Evolutionary conservation across 2,888 invertebrate species (phyloP), one percentile per base, ranked within the genome.

Genomic region (Oegoconia quadripuncta): DNA sequence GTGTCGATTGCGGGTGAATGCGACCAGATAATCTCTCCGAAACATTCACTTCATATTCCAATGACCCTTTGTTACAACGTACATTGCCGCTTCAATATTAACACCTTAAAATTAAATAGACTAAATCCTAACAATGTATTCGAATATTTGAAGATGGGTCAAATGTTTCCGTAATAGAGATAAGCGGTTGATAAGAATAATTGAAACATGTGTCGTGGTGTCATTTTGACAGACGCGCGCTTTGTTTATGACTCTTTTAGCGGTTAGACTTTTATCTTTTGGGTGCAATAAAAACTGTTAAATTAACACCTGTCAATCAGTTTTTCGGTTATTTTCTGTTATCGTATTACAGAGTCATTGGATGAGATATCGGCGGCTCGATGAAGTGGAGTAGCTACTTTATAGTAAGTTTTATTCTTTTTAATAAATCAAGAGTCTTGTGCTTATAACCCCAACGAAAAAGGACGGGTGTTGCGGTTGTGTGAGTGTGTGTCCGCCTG

Each of bases 181-280:
- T 77, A 77, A 61, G 53, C 41, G 11, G 16, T 50, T 40, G 83
- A 83, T 83, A 82, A 78, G 49, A 73, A 66, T 81, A 79, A 83
- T 82, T 81, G 80, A 80, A 82, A 82, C 82, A 82, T 83, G 83
- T 86, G 84, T 76, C 63, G 52, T 45, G 49, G 58, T 64, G 64
- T 62, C 52, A 47, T 44, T 53, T 51, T 64, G 65, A 66, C 57
- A 56, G 59, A 47, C 44, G 42, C 39, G 17, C 12, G 41, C 50
- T 56, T 64, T 69, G 68, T 70, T 60, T 70, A 65, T 60, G 59
- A 43, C 54, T 60, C 63, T 70, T 69, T 69, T 66, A 68, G 56
- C 52, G 59, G 64, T 66, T 56, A 51, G 14, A 30, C 15, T 18
- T n/a, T 70, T 55, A 33, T 33, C 33, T 59, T 59, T 64, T 60